Evolutionary conservation across 2,888 invertebrate genomes (phyloP), one percentile per base, ranked within the genome.

Genomic region (Idaea dimidiata): DNA sequence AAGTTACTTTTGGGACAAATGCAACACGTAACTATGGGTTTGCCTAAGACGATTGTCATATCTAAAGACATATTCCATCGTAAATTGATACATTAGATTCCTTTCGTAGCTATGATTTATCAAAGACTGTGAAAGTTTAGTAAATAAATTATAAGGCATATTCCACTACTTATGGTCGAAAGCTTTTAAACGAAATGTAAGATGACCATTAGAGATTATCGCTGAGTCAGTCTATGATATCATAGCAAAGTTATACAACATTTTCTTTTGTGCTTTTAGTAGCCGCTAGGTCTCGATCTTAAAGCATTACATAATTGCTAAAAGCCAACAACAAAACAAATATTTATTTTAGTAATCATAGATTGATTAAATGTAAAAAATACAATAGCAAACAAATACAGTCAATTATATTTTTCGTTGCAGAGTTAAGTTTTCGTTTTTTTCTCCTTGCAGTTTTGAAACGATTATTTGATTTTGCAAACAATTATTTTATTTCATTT

Each of bases 1-100:
- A 80, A 80, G 71, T 61, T 57, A 61, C 60, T 67, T 70, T 71
- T 74, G 72, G 67, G 72, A 70, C 69, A 70, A 74, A 43, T 43
- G 43, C 43, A 43, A 43, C 43, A 43, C 43, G 43, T 43, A 43
- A 43, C 43, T 10, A 43, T 43, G 43, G 43, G 24, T 24, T 24
- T 24, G 24, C 5, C 24, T 24, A 24, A 24, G 24, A 43, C 43
- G 43, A 43, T 43, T 8, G 43, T 43, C 43, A 43, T 43, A 43
- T 43, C 43, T 14, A 10, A 43, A 43, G 43, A 10, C 43, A 43
- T 43, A 43, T 14, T 10, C 14, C 8, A 14, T 8, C 10, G 7
- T 43, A 43, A 43, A 14, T 43, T 43, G 43, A 43, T 0, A 43
- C 6, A 14, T 8, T 14, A 43, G 10, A 43, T 43, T 43, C 10